Percentiles rank a stretch among this genome's conserved stretches.
phyloP scores from a whole-genome alignment of 2,888 invertebrate species.

The Caradrina clavipalpis region DNA sequence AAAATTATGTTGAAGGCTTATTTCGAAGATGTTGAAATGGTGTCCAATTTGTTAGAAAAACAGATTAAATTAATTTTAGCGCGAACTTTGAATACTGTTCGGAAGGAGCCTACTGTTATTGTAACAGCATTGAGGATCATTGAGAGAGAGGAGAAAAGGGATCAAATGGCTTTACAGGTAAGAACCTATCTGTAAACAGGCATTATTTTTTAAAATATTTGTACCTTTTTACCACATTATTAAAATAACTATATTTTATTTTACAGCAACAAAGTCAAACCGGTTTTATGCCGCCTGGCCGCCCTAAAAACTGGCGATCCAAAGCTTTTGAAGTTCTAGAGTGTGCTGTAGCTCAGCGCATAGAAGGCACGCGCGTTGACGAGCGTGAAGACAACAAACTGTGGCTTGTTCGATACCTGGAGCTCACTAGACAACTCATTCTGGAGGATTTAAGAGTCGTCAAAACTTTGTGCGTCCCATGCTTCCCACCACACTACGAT shows the following conservation, averaged over 20 bases:
- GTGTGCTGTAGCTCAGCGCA: constrained; percentile 94
- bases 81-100: constrained; percentile 97
- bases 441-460: constrained; percentile 97
- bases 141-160: constrained; percentile 98
- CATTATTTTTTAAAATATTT: not conserved
- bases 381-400: constrained; percentile 97
- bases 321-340: constrained; percentile 96
- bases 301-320: constrained; percentile 97
- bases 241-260: constrained; percentile 3
- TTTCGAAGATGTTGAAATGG: constrained; percentile 98
- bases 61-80: constrained; percentile 97
- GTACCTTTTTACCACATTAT: no score
- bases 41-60: constrained; percentile 97
- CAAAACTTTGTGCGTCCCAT: constrained; percentile 97
- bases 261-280: constrained; percentile 94
- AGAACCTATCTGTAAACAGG: not conserved
- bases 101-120: constrained; percentile 98
- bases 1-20: constrained; percentile 98
- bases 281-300: constrained; percentile 97
- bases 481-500: constrained; percentile 98
- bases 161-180: constrained; percentile 95
- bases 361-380: constrained; percentile 98
- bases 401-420: constrained; percentile 98
- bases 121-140: constrained; percentile 99
- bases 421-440: constrained; percentile 96